Evolutionary conservation across 1,140 invertebrate species (phyloP), one percentile per base, ranked within the genome.

Genomic region (Trichogramma pretiosum): DNA sequence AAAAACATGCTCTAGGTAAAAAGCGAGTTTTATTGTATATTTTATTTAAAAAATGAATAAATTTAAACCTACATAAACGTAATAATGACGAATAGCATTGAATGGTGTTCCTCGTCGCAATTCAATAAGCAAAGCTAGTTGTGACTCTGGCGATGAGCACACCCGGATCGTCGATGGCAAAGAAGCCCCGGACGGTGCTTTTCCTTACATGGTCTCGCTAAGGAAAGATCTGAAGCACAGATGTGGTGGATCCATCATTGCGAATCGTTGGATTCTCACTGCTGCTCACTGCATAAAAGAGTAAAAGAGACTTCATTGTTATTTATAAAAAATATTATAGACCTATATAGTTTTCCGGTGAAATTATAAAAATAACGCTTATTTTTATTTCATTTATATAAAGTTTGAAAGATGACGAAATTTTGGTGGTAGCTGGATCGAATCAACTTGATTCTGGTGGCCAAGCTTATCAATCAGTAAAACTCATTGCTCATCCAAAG

Each of bases 191-290:
- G 13, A 33, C 9, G 67, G 63, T 0, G 56, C 61, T 30, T 74
- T 73, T 36, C 74, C 74, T 2, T 69, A 76, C 40, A 74, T 75
- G 57, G 63, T 75, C 0, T 74, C 72, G 10, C 33, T 76, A 26
- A 55, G 66, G 23, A 30, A 24, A 0, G 44, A 50, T 4, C 72
- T 72, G 10, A 60, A 63, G 3, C 71, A 75, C 26, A 64, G 64
- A 34, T 81, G 78, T 36, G 77, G 78, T 3, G 78, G 75, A 13
- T 77, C 78, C 1, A 74, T 81, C 3, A 57, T 80, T n/a, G 65
- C 63, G 9, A 49, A 55, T 0, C 61, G 67, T 43, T 76, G 64
- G 52, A 65, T 80, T 22, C 57, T 80, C 3, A 78, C 77, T 1
- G 78, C 78, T 2, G 77, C 74, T 26, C 79, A 80, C 47, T 81